Conservation (phyloP, 2,113 vertebrate species). For the Caretta caretta region DNA sequence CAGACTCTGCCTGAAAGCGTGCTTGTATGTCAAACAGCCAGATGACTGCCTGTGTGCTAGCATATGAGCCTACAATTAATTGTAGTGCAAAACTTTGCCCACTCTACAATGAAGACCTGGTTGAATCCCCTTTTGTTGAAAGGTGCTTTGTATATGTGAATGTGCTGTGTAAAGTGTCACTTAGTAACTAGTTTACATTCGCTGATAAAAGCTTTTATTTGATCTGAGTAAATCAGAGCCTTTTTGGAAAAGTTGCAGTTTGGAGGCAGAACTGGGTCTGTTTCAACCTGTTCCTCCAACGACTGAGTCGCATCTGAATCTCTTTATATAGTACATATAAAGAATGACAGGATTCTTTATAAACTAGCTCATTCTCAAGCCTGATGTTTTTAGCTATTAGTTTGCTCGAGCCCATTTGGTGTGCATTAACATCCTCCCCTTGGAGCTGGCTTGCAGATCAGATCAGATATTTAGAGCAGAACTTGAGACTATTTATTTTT, state of each 20-base stretch:
- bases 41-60: too few relatives aligned
- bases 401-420: not conserved
- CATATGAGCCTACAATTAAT: not conserved
- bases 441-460: not conserved
- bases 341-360: not conserved
- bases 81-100: not conserved
- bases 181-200: not conserved
- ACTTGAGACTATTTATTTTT: not conserved
- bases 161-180: not conserved
- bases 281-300: not conserved
- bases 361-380: not conserved
- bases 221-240: not conserved
- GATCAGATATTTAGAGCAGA: rapidly evolving
- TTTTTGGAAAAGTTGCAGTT: not conserved
- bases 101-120: not conserved
- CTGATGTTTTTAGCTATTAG: not conserved
- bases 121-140: not conserved
- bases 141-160: not conserved
- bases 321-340: not conserved
- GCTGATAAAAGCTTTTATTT: not conserved
- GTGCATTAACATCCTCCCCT: not conserved
- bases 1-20: not conserved
- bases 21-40: not conserved
- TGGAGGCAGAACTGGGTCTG: not conserved
- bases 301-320: not conserved